Evolutionary conservation across 92 coral and sea anemone genomes (phyloP).

Genomic region (Metridium senile): DNA sequence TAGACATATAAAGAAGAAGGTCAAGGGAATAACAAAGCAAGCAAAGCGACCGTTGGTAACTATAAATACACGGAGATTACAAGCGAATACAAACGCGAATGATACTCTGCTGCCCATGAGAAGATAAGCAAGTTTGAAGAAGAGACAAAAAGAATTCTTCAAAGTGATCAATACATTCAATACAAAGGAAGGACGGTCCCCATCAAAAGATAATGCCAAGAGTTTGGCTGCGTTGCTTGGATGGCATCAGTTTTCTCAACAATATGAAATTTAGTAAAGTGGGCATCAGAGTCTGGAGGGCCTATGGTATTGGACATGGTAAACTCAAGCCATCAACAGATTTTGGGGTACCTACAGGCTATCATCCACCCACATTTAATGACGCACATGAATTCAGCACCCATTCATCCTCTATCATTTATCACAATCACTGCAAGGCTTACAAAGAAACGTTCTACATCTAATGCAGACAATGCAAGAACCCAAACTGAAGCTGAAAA

Average conservation of each 20-base stretch:
- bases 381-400: slow-evolving; percentile 1
- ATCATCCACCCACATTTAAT: background rate
- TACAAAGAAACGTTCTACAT: background rate
- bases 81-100: too few species aligned
- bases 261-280: slow-evolving; percentile 24
- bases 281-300: slow-evolving; percentile 33
- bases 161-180: too few species aligned
- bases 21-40: too few species aligned
- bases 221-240: too few species aligned
- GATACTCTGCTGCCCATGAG: too few species aligned
- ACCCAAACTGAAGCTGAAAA: background rate
- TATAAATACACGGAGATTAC: too few species aligned
- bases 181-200: too few species aligned
- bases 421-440: background rate
- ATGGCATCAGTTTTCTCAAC: slow-evolving; percentile 38
- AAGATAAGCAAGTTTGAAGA: too few species aligned
- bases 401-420: background rate
- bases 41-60: too few species aligned
- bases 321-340: slow-evolving; percentile 22
- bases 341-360: slow-evolving; percentile 1
- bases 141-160: too few species aligned
- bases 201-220: too few species aligned
- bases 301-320: slow-evolving; percentile 25
- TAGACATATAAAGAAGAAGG: too few species aligned
- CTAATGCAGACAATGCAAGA: background rate